Evolutionary conservation across 35 echinoderm and acorn worm species (phyloP).

Genomic region (Stichopus chloronotus): DNA sequence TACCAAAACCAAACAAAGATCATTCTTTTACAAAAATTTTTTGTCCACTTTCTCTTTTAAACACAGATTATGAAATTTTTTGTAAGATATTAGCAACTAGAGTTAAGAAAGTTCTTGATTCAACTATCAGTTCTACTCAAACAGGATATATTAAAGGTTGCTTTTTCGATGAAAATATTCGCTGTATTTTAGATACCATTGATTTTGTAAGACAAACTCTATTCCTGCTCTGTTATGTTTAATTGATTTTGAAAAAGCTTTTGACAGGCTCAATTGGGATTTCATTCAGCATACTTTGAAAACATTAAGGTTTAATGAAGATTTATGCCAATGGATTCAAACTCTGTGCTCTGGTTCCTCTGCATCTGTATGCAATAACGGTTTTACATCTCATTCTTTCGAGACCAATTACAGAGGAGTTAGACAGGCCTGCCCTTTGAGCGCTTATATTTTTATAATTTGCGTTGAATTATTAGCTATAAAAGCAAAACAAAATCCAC

Average conservation of each 20-base stretch:
- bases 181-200: neutral
- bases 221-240: neutral
- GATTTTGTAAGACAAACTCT: neutral
- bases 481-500: neutral
- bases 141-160: slow-evolving; percentile 3
- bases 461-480: neutral
- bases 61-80: neutral
- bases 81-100: slow-evolving; percentile 9
- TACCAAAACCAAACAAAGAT: no score
- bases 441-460: neutral
- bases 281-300: no score
- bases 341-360: neutral
- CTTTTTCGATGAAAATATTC: neutral
- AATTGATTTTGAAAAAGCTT: neutral
- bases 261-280: neutral
- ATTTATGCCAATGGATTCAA: neutral
- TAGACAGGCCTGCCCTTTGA: neutral
- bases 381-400: no score
- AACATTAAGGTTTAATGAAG: neutral
- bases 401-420: neutral
- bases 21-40: neutral
- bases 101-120: slow-evolving; percentile 18
- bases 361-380: no score
- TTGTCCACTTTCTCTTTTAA: neutral
- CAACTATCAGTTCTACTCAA: neutral